Base-by-base conservation (phyloP, 2,888 invertebrate genomes). In the Dasysyrphus tricinctus region DNA sequence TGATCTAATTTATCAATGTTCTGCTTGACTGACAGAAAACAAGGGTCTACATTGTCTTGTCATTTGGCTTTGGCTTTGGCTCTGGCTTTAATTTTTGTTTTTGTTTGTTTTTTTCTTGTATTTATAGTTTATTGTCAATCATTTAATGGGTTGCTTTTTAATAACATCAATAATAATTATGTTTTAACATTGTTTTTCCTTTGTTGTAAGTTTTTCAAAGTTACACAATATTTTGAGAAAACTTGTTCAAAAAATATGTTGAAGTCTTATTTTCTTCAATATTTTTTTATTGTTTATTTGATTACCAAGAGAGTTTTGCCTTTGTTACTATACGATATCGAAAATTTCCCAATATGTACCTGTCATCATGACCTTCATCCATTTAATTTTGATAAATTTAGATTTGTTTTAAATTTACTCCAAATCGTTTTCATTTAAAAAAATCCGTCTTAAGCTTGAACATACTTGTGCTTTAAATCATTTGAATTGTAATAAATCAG, bases 1-100 rank as follows among this genome's bases (percentile, higher is more conserved):
- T 63, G 80, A 76, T 72, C 84, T 80, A 75, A 80, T 72, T 84
- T 80, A 84, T 80, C 75, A 76, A 74, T 72, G 75, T 67, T 72
- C 47, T 51, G 56, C 70, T 51, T 24, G 70, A 42, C 24, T 49
- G 57, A 29, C 63, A 59, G 44, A 76, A 80, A 80, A 84, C 83
- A 84, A 84, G 84, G 84, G 70, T 49, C 75, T 37, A 57, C 70
- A 72, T 84, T 84, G 84, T 84, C 59, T 76, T 63, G 32, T 16
- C 67, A 44, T n/a, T 34, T 34, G 29, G 51, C 5, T 14, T 44
- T 47, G 57, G 34, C 19, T 34, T 34, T 34, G 29, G 51, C 0
- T 14, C 42, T 54, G 57, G 34, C 19, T 34, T 24, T 24, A 3
- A 24, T 1, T 24, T 24, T 24, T 24, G 24, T 24, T 24, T 67